Conservation (phyloP, 2,797 vertebrate species). For the Leptodactylus fallax region DNA sequence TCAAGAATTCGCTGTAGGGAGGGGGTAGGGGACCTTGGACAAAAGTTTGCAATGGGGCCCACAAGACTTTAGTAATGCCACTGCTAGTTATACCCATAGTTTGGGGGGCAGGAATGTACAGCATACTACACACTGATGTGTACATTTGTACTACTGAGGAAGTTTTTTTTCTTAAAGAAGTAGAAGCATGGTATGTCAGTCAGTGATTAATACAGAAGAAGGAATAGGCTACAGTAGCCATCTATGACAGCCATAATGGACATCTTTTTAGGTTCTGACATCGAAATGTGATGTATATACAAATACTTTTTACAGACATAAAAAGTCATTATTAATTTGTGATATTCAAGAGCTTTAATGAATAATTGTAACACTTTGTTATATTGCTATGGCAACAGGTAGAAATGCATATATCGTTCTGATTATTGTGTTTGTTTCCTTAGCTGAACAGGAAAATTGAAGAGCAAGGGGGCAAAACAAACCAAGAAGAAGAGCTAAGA, state of each 20-base stretch:
- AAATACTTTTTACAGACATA: not conserved
- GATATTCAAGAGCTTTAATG: too few species aligned
- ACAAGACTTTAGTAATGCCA: too few species aligned
- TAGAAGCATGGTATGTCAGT: too few species aligned
- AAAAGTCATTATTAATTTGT: too few species aligned
- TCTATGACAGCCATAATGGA: not conserved
- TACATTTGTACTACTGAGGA: too few species aligned
- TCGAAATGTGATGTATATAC: not conserved
- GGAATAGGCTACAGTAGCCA: not conserved
- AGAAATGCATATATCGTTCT: not conserved
- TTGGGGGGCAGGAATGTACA: too few species aligned
- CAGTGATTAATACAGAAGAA: not conserved
- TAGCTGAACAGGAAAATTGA: constrained; percentile 81
- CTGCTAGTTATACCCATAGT: too few species aligned
- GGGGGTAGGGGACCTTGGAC: too few species aligned
- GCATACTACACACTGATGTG: too few species aligned
- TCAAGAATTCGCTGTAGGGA: too few species aligned
- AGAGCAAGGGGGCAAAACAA: constrained; percentile 74
- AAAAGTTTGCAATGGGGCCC: too few species aligned
- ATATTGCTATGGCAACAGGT: not conserved
- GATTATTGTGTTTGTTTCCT: not conserved
- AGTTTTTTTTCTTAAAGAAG: too few species aligned
- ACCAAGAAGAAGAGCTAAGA: constrained; percentile 74
- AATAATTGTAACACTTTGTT: not conserved
- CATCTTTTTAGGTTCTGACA: not conserved